Evolutionary conservation across 2,797 vertebrate genomes (phyloP).

Genomic region (Myotis planiceps): DNA sequence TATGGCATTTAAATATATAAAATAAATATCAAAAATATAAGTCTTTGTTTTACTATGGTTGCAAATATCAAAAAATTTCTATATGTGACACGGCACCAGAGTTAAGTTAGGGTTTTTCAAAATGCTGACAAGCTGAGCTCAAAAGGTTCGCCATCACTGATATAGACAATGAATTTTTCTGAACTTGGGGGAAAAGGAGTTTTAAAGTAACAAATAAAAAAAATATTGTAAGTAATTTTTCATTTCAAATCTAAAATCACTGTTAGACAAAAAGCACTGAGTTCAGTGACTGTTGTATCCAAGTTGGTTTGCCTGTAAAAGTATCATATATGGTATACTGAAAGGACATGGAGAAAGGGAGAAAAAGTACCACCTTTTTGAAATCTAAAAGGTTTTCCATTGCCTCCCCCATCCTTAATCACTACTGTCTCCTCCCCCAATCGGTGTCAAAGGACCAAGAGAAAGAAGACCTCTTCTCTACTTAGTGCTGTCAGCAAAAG

Average conservation of each 20-base stretch:
- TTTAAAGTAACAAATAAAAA: neutral
- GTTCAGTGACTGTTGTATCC: neutral
- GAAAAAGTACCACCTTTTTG: neutral
- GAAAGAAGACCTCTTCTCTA: neutral
- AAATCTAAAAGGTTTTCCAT: neutral
- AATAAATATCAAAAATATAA: too few relatives aligned
- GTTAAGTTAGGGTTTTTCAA: too few relatives aligned
- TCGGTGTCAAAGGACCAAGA: neutral
- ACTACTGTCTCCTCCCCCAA: neutral
- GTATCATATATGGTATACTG: neutral
- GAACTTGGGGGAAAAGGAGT: neutral
- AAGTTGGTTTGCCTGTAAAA: neutral
- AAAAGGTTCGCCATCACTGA: too few relatives aligned
- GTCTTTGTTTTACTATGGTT: too few relatives aligned
- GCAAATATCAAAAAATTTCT: too few relatives aligned
- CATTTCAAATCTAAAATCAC: slow-evolving; percentile 34
- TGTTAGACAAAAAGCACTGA: neutral
- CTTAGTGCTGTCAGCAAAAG: neutral
- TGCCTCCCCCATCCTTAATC: neutral
- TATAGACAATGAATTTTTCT: neutral
- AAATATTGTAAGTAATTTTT: neutral
- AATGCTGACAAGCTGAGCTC: too few relatives aligned
- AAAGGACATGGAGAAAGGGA: neutral
- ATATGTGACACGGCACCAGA: too few relatives aligned
- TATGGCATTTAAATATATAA: too few relatives aligned